Percentiles rank a stretch among this genome's conserved stretches.
Evolutionary conservation across 2,888 invertebrate genomes (phyloP).

Genomic region (Dynastes maya): DNA sequence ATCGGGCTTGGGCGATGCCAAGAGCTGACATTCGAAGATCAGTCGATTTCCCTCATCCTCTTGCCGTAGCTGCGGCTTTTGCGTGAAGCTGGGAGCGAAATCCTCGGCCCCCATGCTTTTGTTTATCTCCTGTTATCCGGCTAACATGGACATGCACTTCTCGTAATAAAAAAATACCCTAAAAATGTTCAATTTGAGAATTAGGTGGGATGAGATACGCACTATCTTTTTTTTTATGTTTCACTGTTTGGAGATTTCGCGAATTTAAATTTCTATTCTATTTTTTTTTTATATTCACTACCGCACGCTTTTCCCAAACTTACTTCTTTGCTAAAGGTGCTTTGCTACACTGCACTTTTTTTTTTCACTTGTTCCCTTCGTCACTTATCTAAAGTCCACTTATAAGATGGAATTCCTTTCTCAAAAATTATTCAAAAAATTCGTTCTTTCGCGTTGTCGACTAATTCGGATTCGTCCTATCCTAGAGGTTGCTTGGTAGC

Average conservation of each 20-base stretch:
- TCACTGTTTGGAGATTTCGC: slow-evolving; percentile 9
- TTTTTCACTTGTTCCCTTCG: slow-evolving; percentile 2
- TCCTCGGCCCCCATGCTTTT: slow-evolving; percentile 89
- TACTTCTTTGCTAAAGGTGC: slow-evolving; percentile 33
- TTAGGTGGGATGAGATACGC: background rate
- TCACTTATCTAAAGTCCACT: slow-evolving; percentile 32
- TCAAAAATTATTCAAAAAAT: slow-evolving; percentile 2
- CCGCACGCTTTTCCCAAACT: slow-evolving; percentile 7
- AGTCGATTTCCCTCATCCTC: slow-evolving; percentile 97
- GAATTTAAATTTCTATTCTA: slow-evolving; percentile 12
- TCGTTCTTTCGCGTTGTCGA: slow-evolving; percentile 66
- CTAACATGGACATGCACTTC: slow-evolving; percentile 69
- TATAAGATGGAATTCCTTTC: slow-evolving; percentile 28
- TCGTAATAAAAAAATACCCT: slow-evolving; percentile 59
- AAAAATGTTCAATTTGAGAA: slow-evolving; percentile 54
- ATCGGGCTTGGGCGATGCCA: slow-evolving; percentile 90
- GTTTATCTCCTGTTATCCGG: slow-evolving; percentile 63
- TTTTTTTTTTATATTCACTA: too few relatives aligned
- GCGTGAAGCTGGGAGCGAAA: slow-evolving; percentile 98
- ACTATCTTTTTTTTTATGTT: background rate
- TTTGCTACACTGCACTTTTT: slow-evolving; percentile 55
- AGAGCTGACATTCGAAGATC: slow-evolving; percentile 93
- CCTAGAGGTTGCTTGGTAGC: slow-evolving; percentile 70
- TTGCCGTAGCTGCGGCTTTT: slow-evolving; percentile 97
- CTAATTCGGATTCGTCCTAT: slow-evolving; percentile 68